Conservation (phyloP, 2,797 vertebrate genomes). For the Sebastes nivosus region DNA sequence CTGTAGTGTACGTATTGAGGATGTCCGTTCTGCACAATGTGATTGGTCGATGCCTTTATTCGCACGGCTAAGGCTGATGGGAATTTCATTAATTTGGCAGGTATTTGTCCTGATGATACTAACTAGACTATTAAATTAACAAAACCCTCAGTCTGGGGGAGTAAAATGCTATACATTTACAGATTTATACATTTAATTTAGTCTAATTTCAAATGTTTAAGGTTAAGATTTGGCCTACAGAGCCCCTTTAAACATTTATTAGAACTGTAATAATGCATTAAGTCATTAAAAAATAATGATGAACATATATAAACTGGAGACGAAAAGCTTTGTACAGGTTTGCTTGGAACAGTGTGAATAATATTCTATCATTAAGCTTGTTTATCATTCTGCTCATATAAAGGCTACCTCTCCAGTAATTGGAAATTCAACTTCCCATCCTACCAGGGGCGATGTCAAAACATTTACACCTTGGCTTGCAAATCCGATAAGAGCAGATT, state of each 20-base stretch:
- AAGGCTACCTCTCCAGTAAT: slow-evolving; percentile 22
- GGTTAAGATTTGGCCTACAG: not conserved
- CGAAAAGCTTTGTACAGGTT: not conserved
- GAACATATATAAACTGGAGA: not conserved
- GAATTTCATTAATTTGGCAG: not conserved
- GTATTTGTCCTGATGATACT: not conserved
- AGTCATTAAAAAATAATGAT: not conserved
- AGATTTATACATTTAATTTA: not conserved
- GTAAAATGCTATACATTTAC: not conserved
- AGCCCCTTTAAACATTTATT: not conserved
- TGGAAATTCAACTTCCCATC: slow-evolving; percentile 49
- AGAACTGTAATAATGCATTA: not conserved
- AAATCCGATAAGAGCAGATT: slow-evolving; percentile 67
- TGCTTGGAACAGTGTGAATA: not conserved
- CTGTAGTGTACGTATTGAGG: no score
- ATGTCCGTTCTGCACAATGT: no score
- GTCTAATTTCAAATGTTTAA: not conserved
- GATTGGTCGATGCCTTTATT: no score
- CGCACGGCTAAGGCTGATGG: no score
- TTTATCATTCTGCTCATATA: slow-evolving; percentile 32
- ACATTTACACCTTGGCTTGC: slow-evolving; percentile 61
- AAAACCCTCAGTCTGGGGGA: not conserved
- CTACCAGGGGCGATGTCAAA: slow-evolving; percentile 48
- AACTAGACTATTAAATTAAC: not conserved
- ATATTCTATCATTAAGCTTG: not conserved